Evolutionary conservation across 2,113 vertebrate species (phyloP), one percentile per base, ranked within the genome.

Genomic region (Vulpes vulpes): DNA sequence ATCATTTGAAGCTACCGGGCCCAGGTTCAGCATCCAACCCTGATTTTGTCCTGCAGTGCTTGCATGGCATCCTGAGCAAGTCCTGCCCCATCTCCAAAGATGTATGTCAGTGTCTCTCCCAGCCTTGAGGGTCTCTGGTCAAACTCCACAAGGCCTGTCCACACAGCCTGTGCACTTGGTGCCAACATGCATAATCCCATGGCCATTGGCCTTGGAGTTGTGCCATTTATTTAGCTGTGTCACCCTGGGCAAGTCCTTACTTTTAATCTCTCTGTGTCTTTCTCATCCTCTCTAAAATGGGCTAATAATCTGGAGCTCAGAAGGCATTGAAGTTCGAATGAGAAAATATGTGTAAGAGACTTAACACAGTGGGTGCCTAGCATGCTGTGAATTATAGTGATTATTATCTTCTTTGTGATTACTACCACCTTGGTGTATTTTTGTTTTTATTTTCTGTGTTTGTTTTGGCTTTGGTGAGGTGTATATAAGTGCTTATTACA

Each of bases 201-300:
- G 51, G 55, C 9, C 20, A 0, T 5, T 49, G 38, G 22, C 25
- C 32, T 35, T 1, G 0, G n/a, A 74, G 32, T 30, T 32, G 3
- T 94, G 81, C 55, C 32, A 10, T 23, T 65, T n/a, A 9, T 11
- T 19, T 19, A 16, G 82, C 65, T 60, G 2, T n/a, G n/a, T 80
- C 55, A 83, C 60, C 30, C 32, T 30, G 94, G 59, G 23, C 3
- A 53, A 64, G 30, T 86, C 69, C 25, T 64, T 73, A 25, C 32
- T 78, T 89, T 94, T 57, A 53, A 43, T 32, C 10, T 73, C 65
- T 64, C 27, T 5, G 69, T 92, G 49, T 90, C 82, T 76, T 19
- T 90, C 49, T 78, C 51, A 30, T 90, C 35, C 20, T 73, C 79
- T 96, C 55, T 74, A 87, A 92, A 94, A 95, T 91, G 89, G 69